Base-by-base conservation (phyloP, 23 tunicate genomes). In the Clavelina lepadiformis region DNA sequence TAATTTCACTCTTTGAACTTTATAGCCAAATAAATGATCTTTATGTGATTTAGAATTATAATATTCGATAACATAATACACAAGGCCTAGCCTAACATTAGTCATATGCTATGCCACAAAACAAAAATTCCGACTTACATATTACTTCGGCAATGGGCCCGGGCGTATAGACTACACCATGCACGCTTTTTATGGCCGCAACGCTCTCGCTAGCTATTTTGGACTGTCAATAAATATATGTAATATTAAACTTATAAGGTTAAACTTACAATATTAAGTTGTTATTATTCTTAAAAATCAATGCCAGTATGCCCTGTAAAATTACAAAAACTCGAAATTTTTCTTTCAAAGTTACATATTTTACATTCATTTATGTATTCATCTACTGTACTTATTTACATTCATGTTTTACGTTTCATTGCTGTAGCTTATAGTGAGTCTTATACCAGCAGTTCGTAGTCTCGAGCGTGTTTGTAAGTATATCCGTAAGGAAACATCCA, bases 401-500 rank as follows among this genome's bases (percentile, higher is more conserved):
- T n/a, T n/a, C n/a, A n/a, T n/a, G n/a, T n/a, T n/a, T n/a, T n/a
- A n/a, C n/a, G n/a, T n/a, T n/a, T n/a, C n/a, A n/a, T 8, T 41
- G 11, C 49, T 8, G 49, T 41, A 41, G 60, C 8, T 23, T n/a
- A 54, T 54, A 54, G 22, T n/a, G 26, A 11, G 22, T n/a, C 19
- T 35, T 38, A 38, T 61, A 81, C 88, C 80, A 81, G 35, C 31
- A 63, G n/a, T n/a, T 70, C 74, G 26, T 35, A 37, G 36, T 73
- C 67, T 44, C 56, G 33, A 2, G 78, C 63, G 25, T 38, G 58
- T 27, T 72, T 35, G 21, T 37, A 57, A n/a, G 67, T 72, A 57
- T 64, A 81, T 20, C 80, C 79, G 63, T 81, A 81, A 13, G 88
- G 88, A 55, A 50, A 81, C 88, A 81, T 81, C 88, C 88, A 81